Percentiles rank a stretch among this genome's conserved stretches.
Evolutionary conservation across 2,797 vertebrate species (phyloP).

Genomic region (Gobio occitaniae): DNA sequence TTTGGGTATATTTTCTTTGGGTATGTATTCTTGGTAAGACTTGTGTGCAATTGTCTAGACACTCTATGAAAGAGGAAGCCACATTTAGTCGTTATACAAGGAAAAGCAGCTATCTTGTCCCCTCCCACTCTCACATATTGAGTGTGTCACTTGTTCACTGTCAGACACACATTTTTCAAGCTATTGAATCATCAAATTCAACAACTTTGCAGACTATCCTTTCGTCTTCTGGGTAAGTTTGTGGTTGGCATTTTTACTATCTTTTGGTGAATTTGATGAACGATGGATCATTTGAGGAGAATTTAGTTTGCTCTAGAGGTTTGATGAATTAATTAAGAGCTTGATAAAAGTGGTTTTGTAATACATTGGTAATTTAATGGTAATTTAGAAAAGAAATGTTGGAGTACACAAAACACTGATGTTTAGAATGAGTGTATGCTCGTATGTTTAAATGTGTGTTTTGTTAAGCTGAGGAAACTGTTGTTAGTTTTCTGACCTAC

Average conservation of each 20-base stretch:
- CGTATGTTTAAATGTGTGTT: neutral
- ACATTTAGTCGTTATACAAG: constrained; percentile 21
- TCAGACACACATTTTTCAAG: neutral
- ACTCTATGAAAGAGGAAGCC: constrained; percentile 27
- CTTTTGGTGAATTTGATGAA: neutral
- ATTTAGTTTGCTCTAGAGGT: neutral
- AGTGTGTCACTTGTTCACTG: constrained; percentile 7
- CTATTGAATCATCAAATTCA: neutral
- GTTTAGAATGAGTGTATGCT: neutral
- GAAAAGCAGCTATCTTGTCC: neutral
- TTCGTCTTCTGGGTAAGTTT: constrained; percentile 10
- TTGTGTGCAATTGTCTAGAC: constrained; percentile 35
- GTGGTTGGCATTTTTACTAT: neutral
- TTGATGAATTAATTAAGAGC: neutral
- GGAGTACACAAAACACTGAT: neutral
- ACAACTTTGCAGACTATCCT: constrained; percentile 4
- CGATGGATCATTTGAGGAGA: neutral
- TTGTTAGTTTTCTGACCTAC: neutral
- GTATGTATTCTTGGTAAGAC: neutral
- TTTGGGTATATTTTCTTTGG: neutral
- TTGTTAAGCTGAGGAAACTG: neutral
- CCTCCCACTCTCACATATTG: constrained; percentile 20
- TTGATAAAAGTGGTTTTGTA: neutral
- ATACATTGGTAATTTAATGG: neutral
- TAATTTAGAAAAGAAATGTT: neutral